Base-by-base conservation (phyloP, 2,888 invertebrate species). In the Corbicula japonica region DNA sequence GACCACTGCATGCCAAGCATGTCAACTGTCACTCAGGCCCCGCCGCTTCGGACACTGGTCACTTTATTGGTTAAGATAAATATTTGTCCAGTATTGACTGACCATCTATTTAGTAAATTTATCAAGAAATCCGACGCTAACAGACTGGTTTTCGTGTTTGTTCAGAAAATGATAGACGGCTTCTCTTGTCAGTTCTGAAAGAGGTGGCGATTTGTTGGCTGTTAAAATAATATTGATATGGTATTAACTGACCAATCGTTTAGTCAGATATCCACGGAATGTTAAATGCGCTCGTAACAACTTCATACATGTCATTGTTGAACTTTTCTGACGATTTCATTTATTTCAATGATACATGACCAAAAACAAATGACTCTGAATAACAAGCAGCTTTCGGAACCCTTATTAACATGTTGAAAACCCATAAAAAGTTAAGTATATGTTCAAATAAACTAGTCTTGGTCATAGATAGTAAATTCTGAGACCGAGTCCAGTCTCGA, bases 1-100 rank as follows among this genome's bases (percentile, higher is more conserved):
- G 73, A 60, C 80, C 80, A 76, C 44, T 52, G 66, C 72, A 73
- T 80, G 80, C 80, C 80, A 80, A 35, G 60, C 80, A 76, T 58
- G 76, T 80, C 80, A 80, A 38, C 73, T 76, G 80, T 73, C 80
- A 76, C 44, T 72, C 76, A 73, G 38, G 56, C 68, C 54, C 46
- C 61, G 61, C 10, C 44, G 50, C 48, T 34, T 61, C 44, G 30
- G 66, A 30, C 60, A 21, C 41, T 69, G 76, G 76, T 73, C 80
- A 72, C 56, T 68, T 58, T 41, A 52, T 41, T 65, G 69, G 69
- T 52, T 46, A 80, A 73, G 69, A 73, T 80, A 80, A 80, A 80
- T 80, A 80, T 76, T 80, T 80, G 52, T 44, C 26, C 52, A 56
- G 76, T 54, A 56, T 56, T 30, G 34, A 46, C 18, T 70, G 60